Evolutionary conservation across 2,888 invertebrate genomes (phyloP), one percentile per base, ranked within the genome.

Genomic region (Lasioglossum marginatum): DNA sequence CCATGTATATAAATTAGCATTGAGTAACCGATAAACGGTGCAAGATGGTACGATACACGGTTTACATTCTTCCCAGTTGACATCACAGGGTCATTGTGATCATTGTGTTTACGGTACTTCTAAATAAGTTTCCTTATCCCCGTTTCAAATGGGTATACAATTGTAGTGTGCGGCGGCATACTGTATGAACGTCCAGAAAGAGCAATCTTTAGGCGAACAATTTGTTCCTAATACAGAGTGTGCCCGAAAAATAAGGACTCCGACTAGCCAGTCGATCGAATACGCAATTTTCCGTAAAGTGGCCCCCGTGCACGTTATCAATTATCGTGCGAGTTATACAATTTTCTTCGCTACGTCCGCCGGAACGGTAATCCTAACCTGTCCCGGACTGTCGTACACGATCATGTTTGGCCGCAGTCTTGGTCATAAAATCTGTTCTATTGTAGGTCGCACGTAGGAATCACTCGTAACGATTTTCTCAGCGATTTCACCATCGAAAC

Each of bases 51-150:
- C 5, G 0, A 52, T 31, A 34, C n/a, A 10, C 6, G 16, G 40
- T 77, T 75, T 76, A 52, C 43, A 45, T 70, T 74, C 16, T 57
- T 77, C 31, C n/a, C 27, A 66, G 37, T 82, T 80, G 63, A 78
- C 74, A 77, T 80, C 72, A 77, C 31, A 76, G 16, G 52, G 37
- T 48, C 31, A 73, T 40, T 68, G 10, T 19, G 60, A 79, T 48
- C 27, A 27, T 73, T 43, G n/a, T 63, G 57, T n/a, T 80, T 63
- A 48, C 43, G 31, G 66, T 37, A 76, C 19, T 34, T 77, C 66
- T 45, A 66, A 72, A 63, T 57, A 57, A n/a, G 43, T 68, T 84
- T 72, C 16, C 19, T 40, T 40, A 66, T 73, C 43, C 60, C 19
- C 34, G 52, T 75, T 74, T 76, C 12, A 23, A 52, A 60, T n/a